Conservation (phyloP, 2,888 invertebrate species). For the Cinara cedri region DNA sequence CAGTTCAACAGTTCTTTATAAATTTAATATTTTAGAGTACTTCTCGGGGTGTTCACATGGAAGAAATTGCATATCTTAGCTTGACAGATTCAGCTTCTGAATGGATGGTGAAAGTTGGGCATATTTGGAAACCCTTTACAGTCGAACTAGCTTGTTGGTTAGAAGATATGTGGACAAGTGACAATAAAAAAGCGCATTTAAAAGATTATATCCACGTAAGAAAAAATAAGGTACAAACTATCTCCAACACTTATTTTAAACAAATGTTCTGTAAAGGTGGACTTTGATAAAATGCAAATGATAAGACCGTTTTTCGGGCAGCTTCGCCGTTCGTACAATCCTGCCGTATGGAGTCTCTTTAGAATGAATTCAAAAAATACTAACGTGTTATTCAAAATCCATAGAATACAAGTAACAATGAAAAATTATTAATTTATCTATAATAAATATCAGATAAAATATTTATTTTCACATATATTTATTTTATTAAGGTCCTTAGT, state of each 20-base stretch:
- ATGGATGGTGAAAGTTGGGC: conserved; percentile 82
- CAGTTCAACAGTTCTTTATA: conserved; percentile 22
- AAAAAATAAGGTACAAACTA: too few relatives aligned
- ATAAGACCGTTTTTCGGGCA: conserved; percentile 84
- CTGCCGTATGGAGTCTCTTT: conserved; percentile 77
- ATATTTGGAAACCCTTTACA: conserved; percentile 79
- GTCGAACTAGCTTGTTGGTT: conserved; percentile 81
- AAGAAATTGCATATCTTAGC: conserved; percentile 74
- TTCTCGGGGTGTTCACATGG: conserved; percentile 40
- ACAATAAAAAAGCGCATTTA: conserved; percentile 74
- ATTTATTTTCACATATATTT: too few relatives aligned
- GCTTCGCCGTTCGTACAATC: conserved; percentile 74
- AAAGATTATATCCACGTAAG: conserved; percentile 75
- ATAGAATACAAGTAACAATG: conserved; percentile 67
- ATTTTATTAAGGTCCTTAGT: too few relatives aligned
- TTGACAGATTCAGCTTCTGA: conserved; percentile 74
- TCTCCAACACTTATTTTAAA: neutral
- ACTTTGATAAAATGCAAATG: conserved; percentile 85
- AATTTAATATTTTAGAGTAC: conserved; percentile 36
- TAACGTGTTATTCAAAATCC: conserved; percentile 73
- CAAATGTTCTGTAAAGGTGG: conserved; percentile 67
- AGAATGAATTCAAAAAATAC: conserved; percentile 74
- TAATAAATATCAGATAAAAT: neutral
- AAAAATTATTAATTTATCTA: conserved; percentile 10
- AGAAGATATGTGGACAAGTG: conserved; percentile 77